These are phyloP conservation scores for Ditylenchus weischeri DNA, from an alignment of 2,888 invertebrate genomes.

Conservation along the genomic window DNA sequence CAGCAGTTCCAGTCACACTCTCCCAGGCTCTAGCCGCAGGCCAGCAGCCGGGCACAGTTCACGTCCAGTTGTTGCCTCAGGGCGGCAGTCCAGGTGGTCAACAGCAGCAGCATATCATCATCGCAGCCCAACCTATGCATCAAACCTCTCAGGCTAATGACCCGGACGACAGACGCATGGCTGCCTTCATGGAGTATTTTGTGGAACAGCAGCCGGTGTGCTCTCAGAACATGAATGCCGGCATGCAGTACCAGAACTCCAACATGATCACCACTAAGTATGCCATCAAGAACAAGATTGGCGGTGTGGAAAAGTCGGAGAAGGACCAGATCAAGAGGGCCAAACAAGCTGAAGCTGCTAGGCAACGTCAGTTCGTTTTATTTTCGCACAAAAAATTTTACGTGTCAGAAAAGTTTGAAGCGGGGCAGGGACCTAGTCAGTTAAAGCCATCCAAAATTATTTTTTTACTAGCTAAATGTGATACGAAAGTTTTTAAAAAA, in stretches of 20 bases:
- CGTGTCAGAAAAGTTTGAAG: not conserved
- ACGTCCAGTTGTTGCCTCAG: slow-evolving; percentile 25
- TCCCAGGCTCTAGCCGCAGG: slow-evolving; percentile 1
- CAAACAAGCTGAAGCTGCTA: slow-evolving; percentile 56
- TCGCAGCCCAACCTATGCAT: slow-evolving; percentile 21
- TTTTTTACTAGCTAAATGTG: no score
- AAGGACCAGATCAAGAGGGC: slow-evolving; percentile 50
- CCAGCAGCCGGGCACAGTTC: slow-evolving; percentile 21
- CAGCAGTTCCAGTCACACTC: slow-evolving; percentile 2
- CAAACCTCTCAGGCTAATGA: slow-evolving; percentile 4
- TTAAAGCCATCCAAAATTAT: no score
- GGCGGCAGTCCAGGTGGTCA: slow-evolving; percentile 24
- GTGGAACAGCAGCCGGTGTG: slow-evolving; percentile 31
- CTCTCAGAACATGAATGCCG: slow-evolving; percentile 9
- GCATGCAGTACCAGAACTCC: slow-evolving; percentile 17
- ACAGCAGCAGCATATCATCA: slow-evolving; percentile 31
- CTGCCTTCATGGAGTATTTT: slow-evolving; percentile 33
- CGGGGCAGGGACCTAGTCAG: no score
- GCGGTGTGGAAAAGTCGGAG: slow-evolving; percentile 34
- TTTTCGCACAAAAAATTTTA: not conserved
- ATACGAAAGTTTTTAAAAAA: no score
- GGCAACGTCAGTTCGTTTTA: slow-evolving; percentile 31
- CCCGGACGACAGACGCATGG: slow-evolving; percentile 25
- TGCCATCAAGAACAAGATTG: slow-evolving; percentile 20
- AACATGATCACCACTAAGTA: slow-evolving; percentile 10